Conservation (phyloP, 1,140 invertebrate genomes). For the Lepidurus packardi region DNA sequence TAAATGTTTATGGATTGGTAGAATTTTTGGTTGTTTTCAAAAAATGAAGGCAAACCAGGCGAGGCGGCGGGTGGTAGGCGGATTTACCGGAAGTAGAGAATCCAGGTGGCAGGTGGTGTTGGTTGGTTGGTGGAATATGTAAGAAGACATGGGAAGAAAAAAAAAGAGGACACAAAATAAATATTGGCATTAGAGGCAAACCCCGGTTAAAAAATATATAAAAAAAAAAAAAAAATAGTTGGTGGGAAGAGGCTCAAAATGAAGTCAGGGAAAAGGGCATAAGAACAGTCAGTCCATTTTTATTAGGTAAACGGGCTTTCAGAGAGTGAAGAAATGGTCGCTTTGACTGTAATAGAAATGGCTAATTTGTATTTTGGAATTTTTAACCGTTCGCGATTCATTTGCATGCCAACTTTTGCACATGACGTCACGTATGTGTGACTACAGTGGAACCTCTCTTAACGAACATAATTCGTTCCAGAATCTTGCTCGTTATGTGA, state of each 20-base stretch:
- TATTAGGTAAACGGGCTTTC: too few relatives aligned
- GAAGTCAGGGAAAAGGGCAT: neutral
- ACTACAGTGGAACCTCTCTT: too few relatives aligned
- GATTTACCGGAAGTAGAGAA: conserved; percentile 12
- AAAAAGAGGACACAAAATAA: conserved; percentile 22
- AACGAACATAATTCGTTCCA: too few relatives aligned
- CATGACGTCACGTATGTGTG: too few relatives aligned
- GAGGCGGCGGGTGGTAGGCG: conserved; percentile 19
- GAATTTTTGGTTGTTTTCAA: conserved; percentile 8
- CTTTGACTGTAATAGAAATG: too few relatives aligned
- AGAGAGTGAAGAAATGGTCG: too few relatives aligned
- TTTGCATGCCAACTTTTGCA: too few relatives aligned
- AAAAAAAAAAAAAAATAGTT: neutral
- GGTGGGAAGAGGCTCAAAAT: neutral
- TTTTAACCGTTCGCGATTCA: too few relatives aligned
- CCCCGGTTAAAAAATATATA: too few relatives aligned
- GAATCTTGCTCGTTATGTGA: too few relatives aligned
- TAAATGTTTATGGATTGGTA: conserved; percentile 19
- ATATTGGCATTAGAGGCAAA: conserved; percentile 19
- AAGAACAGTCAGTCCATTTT: too few relatives aligned
- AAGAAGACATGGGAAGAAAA: conserved; percentile 22
- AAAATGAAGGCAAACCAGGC: conserved; percentile 20
- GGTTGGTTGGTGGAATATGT: conserved; percentile 21
- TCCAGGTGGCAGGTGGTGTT: conserved; percentile 20
- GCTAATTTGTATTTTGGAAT: too few relatives aligned